Conservation (phyloP, 2,113 vertebrate genomes). For the Apodemus speciosus region DNA sequence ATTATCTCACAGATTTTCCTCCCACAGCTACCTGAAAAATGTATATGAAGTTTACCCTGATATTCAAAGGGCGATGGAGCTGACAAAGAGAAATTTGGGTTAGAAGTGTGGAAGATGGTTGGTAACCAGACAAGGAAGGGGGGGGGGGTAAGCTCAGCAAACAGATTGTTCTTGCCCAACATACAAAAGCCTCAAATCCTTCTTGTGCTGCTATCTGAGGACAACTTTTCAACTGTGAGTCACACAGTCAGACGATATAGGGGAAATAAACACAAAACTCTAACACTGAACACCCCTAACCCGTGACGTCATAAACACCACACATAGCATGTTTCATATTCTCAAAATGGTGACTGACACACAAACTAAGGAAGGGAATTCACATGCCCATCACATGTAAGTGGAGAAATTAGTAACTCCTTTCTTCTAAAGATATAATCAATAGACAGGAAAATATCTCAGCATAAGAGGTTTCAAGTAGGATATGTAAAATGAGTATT, state of each 20-base stretch:
- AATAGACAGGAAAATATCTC: constrained; percentile 60
- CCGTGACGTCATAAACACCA: constrained; percentile 40
- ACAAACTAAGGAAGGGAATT: constrained; percentile 40
- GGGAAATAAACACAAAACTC: constrained; percentile 34
- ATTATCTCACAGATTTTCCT: neutral
- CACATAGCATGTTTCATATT: neutral
- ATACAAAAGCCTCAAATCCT: constrained; percentile 10
- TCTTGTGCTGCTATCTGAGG: constrained; percentile 24
- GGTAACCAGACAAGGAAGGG: constrained; percentile 3
- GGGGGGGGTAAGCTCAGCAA: neutral
- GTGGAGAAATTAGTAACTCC: constrained; percentile 53
- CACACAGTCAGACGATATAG: constrained; percentile 33
- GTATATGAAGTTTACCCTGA: neutral
- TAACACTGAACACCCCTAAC: constrained; percentile 43
- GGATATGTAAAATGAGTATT: constrained; percentile 54
- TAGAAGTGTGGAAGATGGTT: neutral
- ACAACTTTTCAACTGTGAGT: constrained; percentile 4
- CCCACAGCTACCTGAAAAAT: constrained; percentile 18
- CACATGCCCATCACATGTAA: constrained; percentile 32
- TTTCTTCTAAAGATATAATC: constrained; percentile 64
- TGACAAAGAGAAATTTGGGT: neutral
- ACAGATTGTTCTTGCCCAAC: neutral
- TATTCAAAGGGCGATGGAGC: constrained; percentile 47
- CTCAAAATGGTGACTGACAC: neutral
- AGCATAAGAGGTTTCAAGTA: constrained; percentile 59